A percentile compares a stretch with the other conserved stretches of the same genome.
Evolutionary conservation across 2,888 invertebrate genomes (phyloP).

Genomic region (Phalera bucephala): DNA sequence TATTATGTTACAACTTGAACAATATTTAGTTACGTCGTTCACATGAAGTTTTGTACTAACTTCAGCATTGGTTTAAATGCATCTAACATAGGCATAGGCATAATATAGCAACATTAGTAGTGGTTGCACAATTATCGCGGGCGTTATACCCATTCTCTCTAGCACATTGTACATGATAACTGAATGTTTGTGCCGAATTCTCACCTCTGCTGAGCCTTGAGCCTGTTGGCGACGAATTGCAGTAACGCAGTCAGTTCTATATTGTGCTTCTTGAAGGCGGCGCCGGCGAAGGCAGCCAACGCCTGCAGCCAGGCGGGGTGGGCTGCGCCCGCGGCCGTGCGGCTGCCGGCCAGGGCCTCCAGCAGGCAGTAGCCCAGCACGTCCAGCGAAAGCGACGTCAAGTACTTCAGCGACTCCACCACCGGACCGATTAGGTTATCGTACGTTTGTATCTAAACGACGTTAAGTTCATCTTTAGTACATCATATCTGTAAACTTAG

Average conservation of each 20-base stretch:
- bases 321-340: constrained; percentile 88
- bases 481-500: no score
- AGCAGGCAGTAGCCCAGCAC: constrained; percentile 97
- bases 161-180: no score
- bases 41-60: no score
- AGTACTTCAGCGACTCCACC: constrained; percentile 98
- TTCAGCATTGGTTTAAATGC: no score
- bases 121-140: no score
- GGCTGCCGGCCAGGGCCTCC: constrained; percentile 87
- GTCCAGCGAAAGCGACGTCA: constrained; percentile 97
- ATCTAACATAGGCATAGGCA: no score
- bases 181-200: no score
- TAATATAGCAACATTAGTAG: no score
- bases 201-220: constrained; percentile 97
- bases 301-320: constrained; percentile 97
- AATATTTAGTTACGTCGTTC: no score
- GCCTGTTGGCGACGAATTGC: constrained; percentile 98
- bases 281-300: constrained; percentile 97
- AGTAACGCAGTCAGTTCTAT: constrained; percentile 97
- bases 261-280: constrained; percentile 98
- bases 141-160: no score
- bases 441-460: constrained; percentile 93
- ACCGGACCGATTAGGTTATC: constrained; percentile 98
- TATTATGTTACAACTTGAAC: no score
- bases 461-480: no score